Evolutionary conservation across 2,797 vertebrate species (phyloP).

Genomic region (Pterois miles): DNA sequence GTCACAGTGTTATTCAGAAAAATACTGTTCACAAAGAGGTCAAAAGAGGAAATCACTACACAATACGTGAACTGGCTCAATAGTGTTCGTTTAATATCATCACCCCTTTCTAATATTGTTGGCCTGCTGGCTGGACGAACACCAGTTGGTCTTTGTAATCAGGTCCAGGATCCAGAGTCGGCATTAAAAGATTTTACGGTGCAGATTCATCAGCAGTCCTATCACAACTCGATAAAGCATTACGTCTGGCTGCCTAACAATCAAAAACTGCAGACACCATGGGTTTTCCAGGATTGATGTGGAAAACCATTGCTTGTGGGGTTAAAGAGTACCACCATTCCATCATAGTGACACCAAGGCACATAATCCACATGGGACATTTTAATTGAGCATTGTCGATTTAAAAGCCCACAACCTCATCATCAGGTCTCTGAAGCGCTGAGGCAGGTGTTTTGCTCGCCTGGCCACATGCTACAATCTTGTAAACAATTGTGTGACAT

Average conservation of each 20-base stretch:
- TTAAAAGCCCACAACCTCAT: slow-evolving; percentile 24
- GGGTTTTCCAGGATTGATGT: slow-evolving; percentile 55
- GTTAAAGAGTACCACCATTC: slow-evolving; percentile 56
- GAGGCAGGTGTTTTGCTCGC: slow-evolving; percentile 35
- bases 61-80: background rate
- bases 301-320: slow-evolving; percentile 51
- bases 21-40: slow-evolving; percentile 29
- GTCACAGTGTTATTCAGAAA: slow-evolving; percentile 13
- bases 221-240: slow-evolving; percentile 59
- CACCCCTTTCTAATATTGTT: slow-evolving; percentile 31
- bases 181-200: slow-evolving; percentile 58
- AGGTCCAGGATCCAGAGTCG: slow-evolving; percentile 25
- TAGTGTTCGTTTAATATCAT: slow-evolving; percentile 16
- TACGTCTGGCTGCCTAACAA: slow-evolving; percentile 38
- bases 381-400: slow-evolving; percentile 57
- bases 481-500: slow-evolving; percentile 27
- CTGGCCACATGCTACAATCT: background rate
- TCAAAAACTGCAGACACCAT: slow-evolving; percentile 56
- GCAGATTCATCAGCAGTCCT: slow-evolving; percentile 57
- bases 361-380: slow-evolving; percentile 52
- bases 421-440: slow-evolving; percentile 32
- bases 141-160: slow-evolving; percentile 41
- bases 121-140: slow-evolving; percentile 42
- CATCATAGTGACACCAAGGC: slow-evolving; percentile 54
- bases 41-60: slow-evolving; percentile 26